Conservation (phyloP, 2,797 vertebrate species). For the Urosaurus nigricauda region DNA sequence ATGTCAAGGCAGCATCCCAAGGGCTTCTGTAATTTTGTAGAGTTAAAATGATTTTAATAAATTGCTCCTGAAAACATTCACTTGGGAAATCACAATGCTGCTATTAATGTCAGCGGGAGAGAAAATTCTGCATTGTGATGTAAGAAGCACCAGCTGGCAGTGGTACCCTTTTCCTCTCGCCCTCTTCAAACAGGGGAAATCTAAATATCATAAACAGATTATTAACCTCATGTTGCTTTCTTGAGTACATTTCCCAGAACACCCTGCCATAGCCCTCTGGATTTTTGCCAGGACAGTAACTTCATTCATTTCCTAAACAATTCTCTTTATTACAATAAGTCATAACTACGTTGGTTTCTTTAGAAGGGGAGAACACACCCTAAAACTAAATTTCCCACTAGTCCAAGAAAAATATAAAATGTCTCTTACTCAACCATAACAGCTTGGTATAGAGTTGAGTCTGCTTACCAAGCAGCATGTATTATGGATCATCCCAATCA, state of each 20-base stretch:
- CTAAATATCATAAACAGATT: slow-evolving; percentile 30
- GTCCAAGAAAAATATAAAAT: background rate
- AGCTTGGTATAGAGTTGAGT: background rate
- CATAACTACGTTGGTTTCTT: rapidly evolving
- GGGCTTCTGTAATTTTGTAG: background rate
- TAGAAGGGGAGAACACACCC: background rate
- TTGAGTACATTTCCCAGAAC: slow-evolving; percentile 58
- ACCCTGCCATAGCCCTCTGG: slow-evolving; percentile 27
- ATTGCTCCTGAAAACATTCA: slow-evolving; percentile 34
- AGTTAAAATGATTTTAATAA: slow-evolving; percentile 52
- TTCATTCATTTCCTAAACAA: slow-evolving; percentile 2
- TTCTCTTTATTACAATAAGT: background rate
- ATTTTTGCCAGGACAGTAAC: slow-evolving; percentile 48
- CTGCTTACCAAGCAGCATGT: background rate
- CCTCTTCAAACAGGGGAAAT: slow-evolving; percentile 41
- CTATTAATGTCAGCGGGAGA: slow-evolving; percentile 21
- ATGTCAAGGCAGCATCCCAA: slow-evolving; percentile 16
- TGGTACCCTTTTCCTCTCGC: slow-evolving; percentile 16
- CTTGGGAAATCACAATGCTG: slow-evolving; percentile 23
- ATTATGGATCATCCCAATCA: background rate
- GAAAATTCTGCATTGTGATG: slow-evolving; percentile 32
- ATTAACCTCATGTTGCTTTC: slow-evolving; percentile 50
- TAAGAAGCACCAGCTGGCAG: slow-evolving; percentile 59
- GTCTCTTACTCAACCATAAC: background rate
- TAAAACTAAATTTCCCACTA: background rate